phyloP scores from a whole-genome alignment of 2,797 vertebrate genomes.

The Rhinogobio ventralis region DNA sequence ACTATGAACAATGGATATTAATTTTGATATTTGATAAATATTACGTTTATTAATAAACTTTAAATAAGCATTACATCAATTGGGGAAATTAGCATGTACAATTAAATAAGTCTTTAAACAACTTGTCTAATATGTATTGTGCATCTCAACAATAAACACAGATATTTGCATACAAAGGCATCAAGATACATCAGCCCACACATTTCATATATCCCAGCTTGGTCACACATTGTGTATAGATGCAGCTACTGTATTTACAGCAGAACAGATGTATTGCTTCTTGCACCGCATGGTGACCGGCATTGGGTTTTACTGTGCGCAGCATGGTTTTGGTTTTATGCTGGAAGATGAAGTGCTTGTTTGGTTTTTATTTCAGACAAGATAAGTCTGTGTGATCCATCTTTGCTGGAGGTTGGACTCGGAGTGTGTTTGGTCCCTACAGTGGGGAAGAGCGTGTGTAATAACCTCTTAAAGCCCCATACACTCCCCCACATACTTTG shows the following conservation, averaged over 20 bases:
- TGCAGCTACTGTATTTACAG: conserved; percentile 30
- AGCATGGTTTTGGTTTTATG: conserved; percentile 18
- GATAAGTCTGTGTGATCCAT: conserved; percentile 61
- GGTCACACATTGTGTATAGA: neutral
- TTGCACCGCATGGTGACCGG: neutral
- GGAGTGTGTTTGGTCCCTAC: conserved; percentile 47
- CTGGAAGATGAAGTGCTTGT: conserved; percentile 61
- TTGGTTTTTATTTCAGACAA: conserved; percentile 60
- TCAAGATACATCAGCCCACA: neutral
- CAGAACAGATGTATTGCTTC: conserved; percentile 13
- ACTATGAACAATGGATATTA: neutral
- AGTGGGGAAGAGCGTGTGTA: conserved; percentile 41
- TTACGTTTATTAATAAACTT: neutral
- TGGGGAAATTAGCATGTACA: neutral
- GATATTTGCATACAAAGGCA: conserved; percentile 11
- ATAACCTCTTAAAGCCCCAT: conserved; percentile 44
- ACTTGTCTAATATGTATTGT: neutral
- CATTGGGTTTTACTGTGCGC: neutral
- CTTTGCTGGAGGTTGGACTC: conserved; percentile 40
- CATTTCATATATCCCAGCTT: neutral
- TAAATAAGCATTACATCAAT: neutral
- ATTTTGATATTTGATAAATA: neutral
- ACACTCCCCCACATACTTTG: conserved; percentile 45
- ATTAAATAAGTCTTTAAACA: neutral
- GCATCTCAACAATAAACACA: neutral